A percentile compares a stretch with the other conserved stretches of the same genome.
phyloP scores from a whole-genome alignment of 2,113 vertebrate species.

The Siniperca chuatsi region DNA sequence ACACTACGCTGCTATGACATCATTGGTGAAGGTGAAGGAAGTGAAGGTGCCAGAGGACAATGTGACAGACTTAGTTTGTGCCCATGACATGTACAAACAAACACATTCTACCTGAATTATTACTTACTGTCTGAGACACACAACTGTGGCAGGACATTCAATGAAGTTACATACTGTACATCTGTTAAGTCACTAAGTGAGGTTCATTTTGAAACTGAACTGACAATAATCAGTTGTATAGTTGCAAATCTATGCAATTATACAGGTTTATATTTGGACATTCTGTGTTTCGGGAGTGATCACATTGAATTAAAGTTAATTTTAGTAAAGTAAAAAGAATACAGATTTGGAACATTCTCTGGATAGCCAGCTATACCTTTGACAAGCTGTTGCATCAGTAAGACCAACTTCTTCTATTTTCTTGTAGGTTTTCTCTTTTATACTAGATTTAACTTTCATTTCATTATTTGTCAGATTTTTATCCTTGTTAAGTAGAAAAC shows the following conservation, averaged over 20 bases:
- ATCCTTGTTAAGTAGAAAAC: slow-evolving; percentile 10
- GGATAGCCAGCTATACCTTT: background rate
- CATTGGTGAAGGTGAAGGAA: slow-evolving; percentile 32
- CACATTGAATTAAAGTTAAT: background rate
- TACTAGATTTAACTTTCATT: background rate
- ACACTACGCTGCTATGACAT: slow-evolving; percentile 37
- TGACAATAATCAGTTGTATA: background rate
- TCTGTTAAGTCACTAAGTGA: background rate
- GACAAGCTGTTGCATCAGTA: background rate
- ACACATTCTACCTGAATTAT: slow-evolving; percentile 10
- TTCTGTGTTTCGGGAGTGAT: too few relatives aligned
- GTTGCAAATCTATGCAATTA: background rate
- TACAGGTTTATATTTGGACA: background rate
- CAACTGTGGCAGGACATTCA: background rate
- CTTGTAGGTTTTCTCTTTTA: background rate
- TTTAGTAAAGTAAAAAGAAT: background rate
- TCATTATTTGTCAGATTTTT: slow-evolving; percentile 3
- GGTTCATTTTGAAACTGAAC: background rate
- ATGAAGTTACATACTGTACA: background rate
- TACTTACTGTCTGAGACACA: background rate
- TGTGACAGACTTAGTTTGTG: slow-evolving; percentile 38
- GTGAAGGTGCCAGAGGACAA: slow-evolving; percentile 45
- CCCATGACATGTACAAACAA: slow-evolving; percentile 50
- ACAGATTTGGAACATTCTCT: background rate
- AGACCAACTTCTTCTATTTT: background rate